These are phyloP conservation scores for Myotis findleyi DNA, from an alignment of 2,797 vertebrate species.

Conservation along the genomic window DNA sequence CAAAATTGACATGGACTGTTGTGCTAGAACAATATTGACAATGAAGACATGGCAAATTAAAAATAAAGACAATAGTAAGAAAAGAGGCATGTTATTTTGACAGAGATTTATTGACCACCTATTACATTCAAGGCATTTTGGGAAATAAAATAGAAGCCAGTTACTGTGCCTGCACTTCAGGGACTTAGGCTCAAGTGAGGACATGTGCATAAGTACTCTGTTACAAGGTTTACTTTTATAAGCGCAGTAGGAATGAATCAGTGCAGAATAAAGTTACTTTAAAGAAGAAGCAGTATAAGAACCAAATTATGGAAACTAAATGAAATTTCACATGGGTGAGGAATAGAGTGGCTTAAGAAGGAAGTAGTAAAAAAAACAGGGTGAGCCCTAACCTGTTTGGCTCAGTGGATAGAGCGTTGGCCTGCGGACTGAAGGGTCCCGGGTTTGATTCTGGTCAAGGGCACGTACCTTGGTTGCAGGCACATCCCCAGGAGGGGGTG, in stretches of 20 bases:
- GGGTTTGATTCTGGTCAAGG: too few relatives aligned
- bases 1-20: neutral
- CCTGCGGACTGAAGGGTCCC: too few relatives aligned
- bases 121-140: neutral
- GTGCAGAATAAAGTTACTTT: neutral
- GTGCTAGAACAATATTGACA: neutral
- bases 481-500: too few relatives aligned
- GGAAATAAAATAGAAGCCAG: neutral
- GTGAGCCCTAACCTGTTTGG: too few relatives aligned
- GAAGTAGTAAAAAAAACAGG: neutral
- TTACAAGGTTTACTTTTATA: neutral
- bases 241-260: neutral
- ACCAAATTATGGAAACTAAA: neutral
- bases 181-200: neutral
- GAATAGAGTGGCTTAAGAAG: neutral
- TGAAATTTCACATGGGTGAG: neutral
- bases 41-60: neutral
- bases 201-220: neutral
- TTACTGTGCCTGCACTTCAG: neutral
- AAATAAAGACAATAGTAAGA: neutral
- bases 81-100: conserved; percentile 4
- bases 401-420: too few relatives aligned
- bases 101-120: neutral
- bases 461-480: too few relatives aligned
- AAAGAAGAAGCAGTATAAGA: neutral